phyloP scores from a whole-genome alignment of 2,113 vertebrate genomes.

The Chloropsis cyanopogon region DNA sequence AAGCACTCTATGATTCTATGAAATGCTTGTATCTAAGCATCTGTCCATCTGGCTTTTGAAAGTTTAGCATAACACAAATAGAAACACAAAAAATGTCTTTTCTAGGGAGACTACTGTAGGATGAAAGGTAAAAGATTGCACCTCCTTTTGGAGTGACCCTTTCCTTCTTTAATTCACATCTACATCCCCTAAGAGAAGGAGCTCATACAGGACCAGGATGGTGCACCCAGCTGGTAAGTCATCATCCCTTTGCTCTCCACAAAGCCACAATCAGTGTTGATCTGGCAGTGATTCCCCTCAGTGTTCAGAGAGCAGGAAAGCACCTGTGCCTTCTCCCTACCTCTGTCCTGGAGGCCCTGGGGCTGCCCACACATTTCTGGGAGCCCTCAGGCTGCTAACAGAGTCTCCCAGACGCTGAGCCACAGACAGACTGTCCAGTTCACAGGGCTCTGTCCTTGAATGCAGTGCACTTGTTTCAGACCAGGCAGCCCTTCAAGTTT shows the following conservation, averaged over 20 bases:
- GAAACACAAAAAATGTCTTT: neutral
- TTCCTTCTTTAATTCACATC: neutral
- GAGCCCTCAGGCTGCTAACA: neutral
- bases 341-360: neutral
- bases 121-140: neutral
- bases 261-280: rapidly evolving
- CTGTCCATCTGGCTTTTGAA: neutral
- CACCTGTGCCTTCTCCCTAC: neutral
- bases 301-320: neutral
- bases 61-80: neutral
- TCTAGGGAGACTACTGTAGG: too few species aligned
- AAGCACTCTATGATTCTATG: neutral
- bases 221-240: neutral
- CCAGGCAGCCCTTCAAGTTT: neutral
- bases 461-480: neutral
- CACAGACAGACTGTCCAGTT: rapidly evolving
- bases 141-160: neutral
- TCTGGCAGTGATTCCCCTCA: neutral
- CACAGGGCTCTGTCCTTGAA: neutral
- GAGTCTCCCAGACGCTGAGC: neutral
- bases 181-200: neutral
- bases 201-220: neutral
- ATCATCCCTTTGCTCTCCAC: neutral
- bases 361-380: too few species aligned
- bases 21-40: neutral